Conservation (phyloP, 2,888 invertebrate species). For the Nomada fucata region DNA sequence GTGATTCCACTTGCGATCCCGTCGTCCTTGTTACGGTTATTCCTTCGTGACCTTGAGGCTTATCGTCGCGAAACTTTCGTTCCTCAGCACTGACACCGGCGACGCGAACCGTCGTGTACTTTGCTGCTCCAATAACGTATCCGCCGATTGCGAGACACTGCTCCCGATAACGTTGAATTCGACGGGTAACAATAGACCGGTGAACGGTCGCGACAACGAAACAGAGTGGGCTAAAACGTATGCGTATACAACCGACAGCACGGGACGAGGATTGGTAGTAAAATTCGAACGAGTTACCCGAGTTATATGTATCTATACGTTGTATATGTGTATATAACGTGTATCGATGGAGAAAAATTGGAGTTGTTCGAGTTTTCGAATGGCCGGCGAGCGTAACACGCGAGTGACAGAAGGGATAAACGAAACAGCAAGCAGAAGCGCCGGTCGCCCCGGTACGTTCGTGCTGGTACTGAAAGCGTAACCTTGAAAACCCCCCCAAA, state of each 20-base stretch:
- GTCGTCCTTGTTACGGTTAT: constrained; percentile 7
- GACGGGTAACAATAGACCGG: background rate
- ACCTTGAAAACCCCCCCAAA: constrained; percentile 52
- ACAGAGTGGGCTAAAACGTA: background rate
- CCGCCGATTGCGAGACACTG: background rate
- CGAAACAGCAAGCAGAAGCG: constrained; percentile 11
- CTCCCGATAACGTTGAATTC: background rate
- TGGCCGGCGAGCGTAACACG: background rate
- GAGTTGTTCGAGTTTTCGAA: background rate
- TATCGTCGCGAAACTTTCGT: constrained; percentile 5
- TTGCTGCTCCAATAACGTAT: too few relatives aligned
- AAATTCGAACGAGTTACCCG: background rate
- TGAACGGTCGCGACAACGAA: background rate
- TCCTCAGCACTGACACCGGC: background rate
- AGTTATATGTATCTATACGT: too few relatives aligned
- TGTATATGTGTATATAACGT: too few relatives aligned
- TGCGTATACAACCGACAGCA: background rate
- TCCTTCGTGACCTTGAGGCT: constrained; percentile 23
- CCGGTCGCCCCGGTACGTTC: constrained; percentile 29
- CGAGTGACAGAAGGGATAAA: constrained; percentile 26
- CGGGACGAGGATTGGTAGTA: constrained; percentile 3
- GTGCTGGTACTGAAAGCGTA: constrained; percentile 42
- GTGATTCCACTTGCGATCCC: background rate
- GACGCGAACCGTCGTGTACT: background rate
- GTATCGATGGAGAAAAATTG: background rate